phyloP scores from a whole-genome alignment of 1,140 invertebrate genomes.

The Helicorthomorpha holstii region DNA sequence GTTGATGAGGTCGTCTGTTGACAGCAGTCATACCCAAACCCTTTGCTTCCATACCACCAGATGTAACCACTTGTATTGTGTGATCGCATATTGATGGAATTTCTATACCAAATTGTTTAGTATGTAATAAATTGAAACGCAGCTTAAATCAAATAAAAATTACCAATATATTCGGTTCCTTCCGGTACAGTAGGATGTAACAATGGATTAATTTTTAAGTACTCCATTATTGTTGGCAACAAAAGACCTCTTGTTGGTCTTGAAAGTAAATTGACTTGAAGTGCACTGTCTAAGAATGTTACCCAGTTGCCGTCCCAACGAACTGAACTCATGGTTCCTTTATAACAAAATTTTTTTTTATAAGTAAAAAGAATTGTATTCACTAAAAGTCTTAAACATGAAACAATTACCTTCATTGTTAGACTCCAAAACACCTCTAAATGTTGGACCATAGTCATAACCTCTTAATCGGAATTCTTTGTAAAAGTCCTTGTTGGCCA shows the following conservation, averaged over 20 bases:
- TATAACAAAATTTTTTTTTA: not conserved
- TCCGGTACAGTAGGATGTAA: no score
- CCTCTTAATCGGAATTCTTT: conserved; percentile 82
- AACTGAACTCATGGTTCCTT: conserved; percentile 13
- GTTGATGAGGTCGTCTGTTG: conserved; percentile 45
- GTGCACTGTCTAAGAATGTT: conserved; percentile 36
- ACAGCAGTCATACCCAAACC: conserved; percentile 80
- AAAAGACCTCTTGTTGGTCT: not conserved
- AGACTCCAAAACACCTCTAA: conserved; percentile 54
- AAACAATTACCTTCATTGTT: conserved; percentile 40
- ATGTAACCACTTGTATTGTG: conserved; percentile 55
- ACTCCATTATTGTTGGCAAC: not conserved
- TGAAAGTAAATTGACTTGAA: conserved; percentile 26
- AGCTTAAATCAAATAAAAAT: no score
- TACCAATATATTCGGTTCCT: no score
- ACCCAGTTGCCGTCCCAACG: conserved; percentile 34
- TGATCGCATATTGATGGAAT: no score
- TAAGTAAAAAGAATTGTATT: not conserved
- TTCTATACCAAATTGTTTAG: no score
- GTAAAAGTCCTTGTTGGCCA: conserved; percentile 66
- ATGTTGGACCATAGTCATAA: conserved; percentile 80
- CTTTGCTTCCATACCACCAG: conserved; percentile 72
- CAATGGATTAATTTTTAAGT: not conserved
- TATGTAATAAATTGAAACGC: no score
- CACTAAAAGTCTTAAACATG: conserved; percentile 6